Evolutionary conservation across 2,797 vertebrate genomes (phyloP), one percentile per base, ranked within the genome.

Genomic region (Coregonus ussuriensis): DNA sequence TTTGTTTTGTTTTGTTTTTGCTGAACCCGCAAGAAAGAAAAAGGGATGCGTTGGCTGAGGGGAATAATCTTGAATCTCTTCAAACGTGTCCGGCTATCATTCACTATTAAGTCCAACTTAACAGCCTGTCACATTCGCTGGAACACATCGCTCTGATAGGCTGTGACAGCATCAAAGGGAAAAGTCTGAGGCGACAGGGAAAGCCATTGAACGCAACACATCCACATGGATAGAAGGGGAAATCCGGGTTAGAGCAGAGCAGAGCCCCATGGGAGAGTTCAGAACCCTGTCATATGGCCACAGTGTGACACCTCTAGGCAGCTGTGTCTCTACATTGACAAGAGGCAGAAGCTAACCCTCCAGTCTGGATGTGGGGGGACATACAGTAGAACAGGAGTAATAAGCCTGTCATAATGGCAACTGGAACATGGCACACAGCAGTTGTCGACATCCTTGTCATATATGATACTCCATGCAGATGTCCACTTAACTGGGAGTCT

Each of bases 51-150:
- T 79, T 77, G 75, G 75, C 74, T 81, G 62, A 63, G 54, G 56
- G 72, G 74, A 74, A 51, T 16, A 5, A 65, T 47, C 52, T 79
- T n/a, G 7, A 79, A 79, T 75, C 62, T 69, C 51, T 71, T 79
- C 72, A 76, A 67, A 67, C 51, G 71, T 79, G 77, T 81, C 72
- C 63, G 41, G 66, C 63, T n/a, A 54, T 74, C 74, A 77, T 79
- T 54, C 72, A 77, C 68, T 79, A 67, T 72, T 77, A 72, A 68
- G 66, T 68, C 33, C 33, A 68, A 68, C 54, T 71, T 70, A 66
- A 54, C 54, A 73, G 77, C 65, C 70, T 74, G 81, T 74, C 77
- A 75, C 29, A 65, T 29, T 53, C 11, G 29, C 7, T 68, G 62
- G 31, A 78, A 56, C 74, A 18, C 53, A 29, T 82, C 71, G 4